A percentile compares a stretch with the other conserved stretches of the same genome.
Evolutionary conservation across 1,140 invertebrate genomes (phyloP).

Genomic region (Scaptomyza montana): DNA sequence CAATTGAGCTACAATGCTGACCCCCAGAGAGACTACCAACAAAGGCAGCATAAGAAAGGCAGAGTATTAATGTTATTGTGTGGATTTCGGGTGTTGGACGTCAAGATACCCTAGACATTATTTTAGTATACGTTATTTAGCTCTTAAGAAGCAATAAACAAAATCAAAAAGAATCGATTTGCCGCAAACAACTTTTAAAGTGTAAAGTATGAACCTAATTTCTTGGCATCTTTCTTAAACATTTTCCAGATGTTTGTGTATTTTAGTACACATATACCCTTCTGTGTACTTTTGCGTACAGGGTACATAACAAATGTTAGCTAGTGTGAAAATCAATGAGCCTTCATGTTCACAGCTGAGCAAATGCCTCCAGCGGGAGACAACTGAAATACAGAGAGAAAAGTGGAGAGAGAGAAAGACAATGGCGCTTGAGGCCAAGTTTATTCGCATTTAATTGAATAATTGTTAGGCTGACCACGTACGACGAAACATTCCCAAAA

Average conservation of each 20-base stretch:
- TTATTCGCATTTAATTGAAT: conserved; percentile 82
- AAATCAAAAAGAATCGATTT: too few species aligned
- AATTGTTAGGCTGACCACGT: conserved; percentile 77
- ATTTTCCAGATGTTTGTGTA: too few species aligned
- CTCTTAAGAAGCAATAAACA: too few species aligned
- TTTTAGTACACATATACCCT: background rate
- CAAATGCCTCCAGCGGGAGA: conserved; percentile 9
- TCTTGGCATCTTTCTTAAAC: too few species aligned
- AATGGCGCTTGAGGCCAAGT: conserved; percentile 53
- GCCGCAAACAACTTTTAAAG: too few species aligned
- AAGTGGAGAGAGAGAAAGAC: background rate
- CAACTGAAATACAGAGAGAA: background rate
- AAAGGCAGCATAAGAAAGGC: background rate
- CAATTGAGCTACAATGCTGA: conserved; percentile 25
- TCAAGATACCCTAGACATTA: conserved; percentile 6
- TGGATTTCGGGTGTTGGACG: too few species aligned
- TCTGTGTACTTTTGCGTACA: background rate
- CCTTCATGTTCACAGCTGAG: conserved; percentile 27
- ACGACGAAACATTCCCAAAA: conserved; percentile 18
- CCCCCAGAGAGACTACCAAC: conserved; percentile 24
- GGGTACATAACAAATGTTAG: conserved; percentile 39
- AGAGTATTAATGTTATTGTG: too few species aligned
- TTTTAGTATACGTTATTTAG: too few species aligned
- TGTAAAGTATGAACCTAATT: too few species aligned
- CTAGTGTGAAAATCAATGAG: conserved; percentile 59